Conservation (phyloP, 2,113 vertebrate genomes). For the Symphodus melops region DNA sequence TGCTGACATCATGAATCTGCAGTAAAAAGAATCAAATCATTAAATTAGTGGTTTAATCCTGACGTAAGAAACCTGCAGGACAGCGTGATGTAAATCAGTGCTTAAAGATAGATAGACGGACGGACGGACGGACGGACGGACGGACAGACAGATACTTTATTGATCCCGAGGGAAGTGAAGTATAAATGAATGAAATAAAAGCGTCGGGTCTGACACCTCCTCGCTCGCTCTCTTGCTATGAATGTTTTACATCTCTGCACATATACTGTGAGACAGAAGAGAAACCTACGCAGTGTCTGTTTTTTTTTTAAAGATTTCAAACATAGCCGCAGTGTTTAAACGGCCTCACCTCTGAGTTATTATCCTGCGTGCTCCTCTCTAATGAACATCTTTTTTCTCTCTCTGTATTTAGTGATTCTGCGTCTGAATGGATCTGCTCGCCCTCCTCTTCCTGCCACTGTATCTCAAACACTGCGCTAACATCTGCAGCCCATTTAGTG, state of each 20-base stretch:
- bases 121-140: too few relatives aligned
- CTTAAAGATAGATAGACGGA: too few relatives aligned
- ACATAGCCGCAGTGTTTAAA: constrained; percentile 44
- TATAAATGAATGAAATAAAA: too few relatives aligned
- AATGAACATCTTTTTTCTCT: constrained; percentile 51
- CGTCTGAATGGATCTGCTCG: constrained; percentile 63
- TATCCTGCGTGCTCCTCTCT: background rate
- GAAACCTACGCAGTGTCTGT: constrained; percentile 27
- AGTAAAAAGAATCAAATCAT: too few relatives aligned
- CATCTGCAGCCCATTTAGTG: constrained; percentile 84
- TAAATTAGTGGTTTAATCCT: too few relatives aligned
- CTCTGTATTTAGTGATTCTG: constrained; percentile 58
- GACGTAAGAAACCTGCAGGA: too few relatives aligned
- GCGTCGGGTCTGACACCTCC: background rate
- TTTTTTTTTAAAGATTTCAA: constrained; percentile 40
- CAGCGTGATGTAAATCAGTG: too few relatives aligned
- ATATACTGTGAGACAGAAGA: constrained; percentile 22
- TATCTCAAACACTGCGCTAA: constrained; percentile 81
- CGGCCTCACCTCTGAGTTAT: constrained; percentile 64
- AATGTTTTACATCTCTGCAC: constrained; percentile 2
- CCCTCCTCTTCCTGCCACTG: constrained; percentile 72
- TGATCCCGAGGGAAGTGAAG: too few relatives aligned
- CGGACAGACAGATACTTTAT: too few relatives aligned
- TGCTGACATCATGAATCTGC: too few relatives aligned
- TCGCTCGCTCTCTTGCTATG: background rate